A percentile compares a stretch with the other conserved stretches of the same genome.
Evolutionary conservation across 2,888 invertebrate genomes (phyloP).

Genomic region (Argyresthia goedartella): DNA sequence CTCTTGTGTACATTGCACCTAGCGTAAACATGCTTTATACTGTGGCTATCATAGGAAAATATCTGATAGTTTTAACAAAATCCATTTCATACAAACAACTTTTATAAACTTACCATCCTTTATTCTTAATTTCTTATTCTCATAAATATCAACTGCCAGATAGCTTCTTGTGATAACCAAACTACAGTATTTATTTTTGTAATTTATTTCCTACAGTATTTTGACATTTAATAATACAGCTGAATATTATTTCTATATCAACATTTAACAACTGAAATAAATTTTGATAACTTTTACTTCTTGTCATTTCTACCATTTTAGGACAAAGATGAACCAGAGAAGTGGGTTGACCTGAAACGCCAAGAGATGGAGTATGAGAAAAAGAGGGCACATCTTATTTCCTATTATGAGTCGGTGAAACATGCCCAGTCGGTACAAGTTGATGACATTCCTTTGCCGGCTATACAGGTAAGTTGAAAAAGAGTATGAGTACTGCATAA

Average conservation of each 20-base stretch:
- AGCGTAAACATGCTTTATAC: too few relatives aligned
- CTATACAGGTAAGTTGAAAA: conserved; percentile 45
- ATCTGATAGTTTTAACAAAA: too few relatives aligned
- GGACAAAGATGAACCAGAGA: conserved; percentile 97
- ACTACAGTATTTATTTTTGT: too few relatives aligned
- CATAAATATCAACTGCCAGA: too few relatives aligned
- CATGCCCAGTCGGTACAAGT: conserved; percentile 95
- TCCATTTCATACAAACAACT: background rate
- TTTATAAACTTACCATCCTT: background rate
- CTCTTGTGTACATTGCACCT: too few relatives aligned
- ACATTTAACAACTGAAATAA: too few relatives aligned
- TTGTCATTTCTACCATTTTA: conserved; percentile 28
- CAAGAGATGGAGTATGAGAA: conserved; percentile 95
- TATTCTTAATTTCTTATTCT: too few relatives aligned
- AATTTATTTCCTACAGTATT: too few relatives aligned
- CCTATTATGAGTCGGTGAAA: conserved; percentile 95
- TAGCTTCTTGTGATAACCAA: too few relatives aligned
- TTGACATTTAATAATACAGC: background rate
- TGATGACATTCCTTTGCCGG: conserved; percentile 96
- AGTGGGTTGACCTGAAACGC: conserved; percentile 91
- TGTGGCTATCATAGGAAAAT: too few relatives aligned
- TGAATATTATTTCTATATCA: background rate
- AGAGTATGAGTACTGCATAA: too few relatives aligned
- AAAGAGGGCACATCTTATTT: conserved; percentile 86
- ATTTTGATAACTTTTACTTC: too few relatives aligned